Percentiles rank a stretch among this genome's conserved stretches.
Conservation (phyloP, 2,113 vertebrate species). For the Aphelocoma coerulescens region DNA sequence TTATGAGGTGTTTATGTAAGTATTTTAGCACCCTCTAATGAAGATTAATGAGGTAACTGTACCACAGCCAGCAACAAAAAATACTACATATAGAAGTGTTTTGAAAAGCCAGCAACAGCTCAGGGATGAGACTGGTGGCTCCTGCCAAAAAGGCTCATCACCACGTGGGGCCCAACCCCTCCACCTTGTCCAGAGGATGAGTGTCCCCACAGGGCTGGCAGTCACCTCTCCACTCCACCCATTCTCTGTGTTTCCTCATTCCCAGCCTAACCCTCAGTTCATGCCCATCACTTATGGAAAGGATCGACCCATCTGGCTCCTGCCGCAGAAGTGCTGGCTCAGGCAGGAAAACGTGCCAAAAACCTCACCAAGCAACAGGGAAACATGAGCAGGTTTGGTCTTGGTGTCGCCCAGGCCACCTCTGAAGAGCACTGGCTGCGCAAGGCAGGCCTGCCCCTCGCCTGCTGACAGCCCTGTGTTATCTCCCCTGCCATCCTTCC, state of each 20-base stretch:
- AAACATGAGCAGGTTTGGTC: neutral
- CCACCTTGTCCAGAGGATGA: fast-evolving
- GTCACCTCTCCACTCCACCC: neutral
- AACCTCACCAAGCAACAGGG: neutral
- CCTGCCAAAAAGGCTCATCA: fast-evolving
- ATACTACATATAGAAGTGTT: neutral
- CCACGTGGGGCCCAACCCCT: fast-evolving
- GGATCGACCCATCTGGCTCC: neutral
- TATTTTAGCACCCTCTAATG: neutral
- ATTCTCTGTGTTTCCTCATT: neutral
- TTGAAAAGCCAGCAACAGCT: neutral
- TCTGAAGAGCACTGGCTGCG: neutral
- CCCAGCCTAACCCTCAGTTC: neutral
- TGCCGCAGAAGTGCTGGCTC: fast-evolving
- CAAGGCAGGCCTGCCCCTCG: neutral
- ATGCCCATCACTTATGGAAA: neutral
- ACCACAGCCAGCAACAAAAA: neutral
- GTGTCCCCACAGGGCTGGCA: neutral
- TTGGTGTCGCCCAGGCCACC: neutral
- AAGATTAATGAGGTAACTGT: neutral
- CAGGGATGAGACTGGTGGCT: fast-evolving
- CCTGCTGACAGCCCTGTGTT: neutral
- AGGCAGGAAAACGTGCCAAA: neutral
- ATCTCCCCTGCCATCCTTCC: constrained; percentile 37
- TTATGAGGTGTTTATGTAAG: neutral